phyloP scores from a whole-genome alignment of 2,113 vertebrate genomes.

The Laticauda colubrina region DNA sequence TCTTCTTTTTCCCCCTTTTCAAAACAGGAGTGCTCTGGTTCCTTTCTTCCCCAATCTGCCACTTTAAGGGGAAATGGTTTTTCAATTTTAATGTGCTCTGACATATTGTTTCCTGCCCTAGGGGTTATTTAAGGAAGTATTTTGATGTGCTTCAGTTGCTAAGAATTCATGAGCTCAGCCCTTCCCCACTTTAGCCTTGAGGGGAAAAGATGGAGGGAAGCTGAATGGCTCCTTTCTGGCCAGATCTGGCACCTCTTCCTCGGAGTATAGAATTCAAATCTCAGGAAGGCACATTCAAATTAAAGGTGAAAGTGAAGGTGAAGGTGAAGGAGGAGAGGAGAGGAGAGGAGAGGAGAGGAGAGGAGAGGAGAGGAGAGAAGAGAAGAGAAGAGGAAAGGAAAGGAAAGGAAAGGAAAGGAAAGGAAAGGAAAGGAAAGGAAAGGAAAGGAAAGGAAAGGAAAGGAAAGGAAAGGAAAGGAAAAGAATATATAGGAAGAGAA shows the following conservation, averaged over 20 bases:
- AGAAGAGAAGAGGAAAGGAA: too few relatives aligned
- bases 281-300: neutral
- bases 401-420: too few relatives aligned
- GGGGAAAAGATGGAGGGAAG: neutral
- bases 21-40: neutral
- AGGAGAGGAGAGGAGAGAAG: too few relatives aligned
- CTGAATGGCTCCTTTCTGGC: neutral
- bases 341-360: too few relatives aligned
- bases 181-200: neutral
- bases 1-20: neutral
- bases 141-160: neutral
- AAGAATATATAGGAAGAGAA: too few relatives aligned
- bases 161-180: neutral
- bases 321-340: too few relatives aligned
- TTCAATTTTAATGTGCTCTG: neutral
- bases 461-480: too few relatives aligned
- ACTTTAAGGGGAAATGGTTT: neutral
- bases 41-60: neutral
- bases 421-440: fast-evolving
- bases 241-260: neutral
- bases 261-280: neutral
- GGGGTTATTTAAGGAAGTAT: neutral
- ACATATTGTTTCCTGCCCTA: neutral
- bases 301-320: neutral
- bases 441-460: too few relatives aligned